Evolutionary conservation across 2,888 invertebrate genomes (phyloP), one percentile per base, ranked within the genome.

Genomic region (Venustoraphidia nigricollis): DNA sequence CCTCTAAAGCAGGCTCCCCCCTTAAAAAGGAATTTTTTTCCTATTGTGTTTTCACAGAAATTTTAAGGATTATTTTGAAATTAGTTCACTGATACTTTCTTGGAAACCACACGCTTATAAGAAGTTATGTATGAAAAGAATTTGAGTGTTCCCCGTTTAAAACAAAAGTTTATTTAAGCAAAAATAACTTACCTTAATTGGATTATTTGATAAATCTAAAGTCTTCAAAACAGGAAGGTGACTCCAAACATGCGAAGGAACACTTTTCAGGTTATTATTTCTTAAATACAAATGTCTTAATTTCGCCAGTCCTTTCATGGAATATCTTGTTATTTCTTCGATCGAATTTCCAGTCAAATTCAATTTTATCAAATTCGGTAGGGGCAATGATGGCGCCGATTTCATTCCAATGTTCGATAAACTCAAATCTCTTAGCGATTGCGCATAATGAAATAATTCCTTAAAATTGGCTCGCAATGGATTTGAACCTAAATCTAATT

Each of bases 391-490:
- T 50, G 91, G 91, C 59, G 88, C 73, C 46, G 77, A 76, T 59
- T 76, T 80, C 58, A 92, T 76, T 53, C 85, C 85, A 65, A 85
- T 80, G 62, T 79, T 79, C 47, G 83, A 80, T 59, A 92, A 71
- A 61, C 79, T 83, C 56, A 92, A 72, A 61, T 81, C 76, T 62
- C 85, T 79, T 53, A 92, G 73, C 60, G 83, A 82, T 47, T 86
- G 88, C 45, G 89, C 77, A 66, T 89, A 88, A 62, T 90, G 83
- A 62, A 91, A 87, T 45, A 91, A 74, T 66, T 91, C 89, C 61
- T 88, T 87, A 62, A 88, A 81, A 69, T 88, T 88, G 52, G 90
- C 86, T 57, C 88, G 81, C 52, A 91, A 70, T 36, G 79, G 77
- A 68, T 91, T 91, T 55, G 76, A 79, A 55, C 87, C 83, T 45